phyloP scores from a whole-genome alignment of 2,113 vertebrate species.

The Cynoglossus semilaevis region DNA sequence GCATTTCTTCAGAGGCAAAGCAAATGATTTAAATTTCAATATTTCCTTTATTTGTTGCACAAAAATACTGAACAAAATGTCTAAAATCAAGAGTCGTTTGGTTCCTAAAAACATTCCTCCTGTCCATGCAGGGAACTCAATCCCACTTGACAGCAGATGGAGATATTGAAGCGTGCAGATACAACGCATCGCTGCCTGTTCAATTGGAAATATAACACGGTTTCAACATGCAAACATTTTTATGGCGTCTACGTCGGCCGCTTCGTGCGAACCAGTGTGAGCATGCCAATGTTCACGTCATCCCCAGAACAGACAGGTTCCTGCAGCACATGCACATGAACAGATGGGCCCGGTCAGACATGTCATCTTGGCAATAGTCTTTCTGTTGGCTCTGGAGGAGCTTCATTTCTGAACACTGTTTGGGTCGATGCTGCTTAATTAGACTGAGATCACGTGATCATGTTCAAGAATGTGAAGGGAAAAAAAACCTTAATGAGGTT shows the following conservation, averaged over 20 bases:
- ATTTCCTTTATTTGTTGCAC: too few species aligned
- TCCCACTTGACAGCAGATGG: conserved; percentile 32
- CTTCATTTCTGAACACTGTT: conserved; percentile 43
- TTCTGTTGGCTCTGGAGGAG: conserved; percentile 36
- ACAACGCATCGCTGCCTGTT: conserved; percentile 3
- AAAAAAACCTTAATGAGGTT: too few species aligned
- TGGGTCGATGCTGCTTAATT: conserved; percentile 39
- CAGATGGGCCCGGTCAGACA: conserved; percentile 69
- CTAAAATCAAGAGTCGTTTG: too few species aligned
- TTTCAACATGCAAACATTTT: conserved; percentile 17
- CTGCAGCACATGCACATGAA: conserved; percentile 56
- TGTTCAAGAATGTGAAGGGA: too few species aligned
- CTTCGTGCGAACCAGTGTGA: neutral
- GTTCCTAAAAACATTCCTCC: conserved; percentile 25
- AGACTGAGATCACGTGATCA: conserved; percentile 27
- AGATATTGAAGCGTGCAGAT: conserved; percentile 27
- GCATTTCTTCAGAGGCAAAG: too few species aligned
- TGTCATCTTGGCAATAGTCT: conserved; percentile 67
- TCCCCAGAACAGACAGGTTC: conserved; percentile 43
- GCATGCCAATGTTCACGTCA: conserved; percentile 47
- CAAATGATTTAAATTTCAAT: too few species aligned
- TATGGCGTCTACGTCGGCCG: conserved; percentile 8
- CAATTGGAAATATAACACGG: conserved; percentile 20
- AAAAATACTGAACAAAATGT: too few species aligned
- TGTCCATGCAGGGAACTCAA: conserved; percentile 35